Base-by-base conservation (phyloP, 2,113 vertebrate species). In the Microcebus lehilahytsara region DNA sequence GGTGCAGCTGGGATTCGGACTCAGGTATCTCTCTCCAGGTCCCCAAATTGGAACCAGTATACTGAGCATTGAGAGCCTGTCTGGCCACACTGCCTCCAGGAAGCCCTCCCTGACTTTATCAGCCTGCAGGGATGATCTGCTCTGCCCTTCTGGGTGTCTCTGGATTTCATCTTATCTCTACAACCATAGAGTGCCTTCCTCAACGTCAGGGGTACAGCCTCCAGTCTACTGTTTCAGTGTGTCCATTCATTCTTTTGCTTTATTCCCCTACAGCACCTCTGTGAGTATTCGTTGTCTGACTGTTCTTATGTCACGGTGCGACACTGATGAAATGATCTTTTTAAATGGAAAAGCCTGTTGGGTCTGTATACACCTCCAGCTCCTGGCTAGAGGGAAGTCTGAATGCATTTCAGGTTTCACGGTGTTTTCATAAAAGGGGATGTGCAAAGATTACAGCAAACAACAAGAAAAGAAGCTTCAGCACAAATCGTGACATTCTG, bases 341-440 rank as follows among this genome's bases (percentile, higher is more conserved):
- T 60, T 71, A 81, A 91, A 56, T 58, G 86, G 69, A 77, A 90
- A 85, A 92, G 22, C 12, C 49, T 58, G 22, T 75, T 46, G 67
- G 72, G 89, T 58, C 69, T 37, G 62, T 27, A 49, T 40, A 9
- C 30, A 9, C 22, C 17, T 58, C 46, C 56, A 49, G 90, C 14
- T 75, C 84, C 9, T 34, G 25, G 60, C 49, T 78, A 79, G 87
- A 56, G 72, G 78, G 87, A 96, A 64, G 60, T 11, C 1, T 53
- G 85, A 60, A 51, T 34, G n/a, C 3, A 2, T 60, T 78, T 62
- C 42, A 46, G 77, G 40, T 90, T 91, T 91, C 80, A 25, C 0
- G 37, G 75, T 34, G 58, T 75, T 96, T 88, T 90, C 91, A 89
- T 49, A 92, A 74, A 91, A 27, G 75, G 77, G 56, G 69, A 9